Percentiles rank a stretch among this genome's conserved stretches.
Evolutionary conservation across 2,888 invertebrate genomes (phyloP).

Genomic region (Campoplex nolae): DNA sequence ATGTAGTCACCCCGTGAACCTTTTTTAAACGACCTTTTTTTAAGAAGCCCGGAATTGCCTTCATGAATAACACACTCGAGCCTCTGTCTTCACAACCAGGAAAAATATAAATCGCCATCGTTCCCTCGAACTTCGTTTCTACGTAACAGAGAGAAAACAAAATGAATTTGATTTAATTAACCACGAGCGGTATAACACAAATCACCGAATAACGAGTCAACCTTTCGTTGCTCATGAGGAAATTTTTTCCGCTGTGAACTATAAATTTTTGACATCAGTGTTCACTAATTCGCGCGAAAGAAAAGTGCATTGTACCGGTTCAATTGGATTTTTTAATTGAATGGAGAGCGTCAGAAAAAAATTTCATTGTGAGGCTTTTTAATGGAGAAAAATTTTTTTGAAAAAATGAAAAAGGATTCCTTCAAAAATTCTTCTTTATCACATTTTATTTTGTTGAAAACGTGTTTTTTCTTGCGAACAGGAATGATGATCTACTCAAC

Average conservation of each 20-base stretch:
- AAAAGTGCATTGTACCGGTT: not conserved
- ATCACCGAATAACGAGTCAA: constrained; percentile 7
- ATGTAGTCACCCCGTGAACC: constrained; percentile 50
- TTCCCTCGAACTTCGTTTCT: constrained; percentile 16
- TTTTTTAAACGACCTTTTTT: constrained; percentile 51
- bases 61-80: constrained; percentile 12
- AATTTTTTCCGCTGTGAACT: not conserved
- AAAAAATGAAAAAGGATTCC: not conserved
- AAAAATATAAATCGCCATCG: constrained; percentile 5
- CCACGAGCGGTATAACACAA: constrained; percentile 2
- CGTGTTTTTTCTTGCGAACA: not conserved
- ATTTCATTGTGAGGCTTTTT: not conserved
- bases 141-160: not conserved
- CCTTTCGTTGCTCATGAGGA: constrained; percentile 14
- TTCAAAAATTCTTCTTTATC: not conserved
- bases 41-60: constrained; percentile 34
- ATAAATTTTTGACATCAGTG: not conserved
- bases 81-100: not conserved
- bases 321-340: not conserved
- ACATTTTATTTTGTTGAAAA: not conserved
- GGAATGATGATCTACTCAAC: not conserved
- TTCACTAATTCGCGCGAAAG: not conserved
- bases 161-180: constrained; percentile 16
- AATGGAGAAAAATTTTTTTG: not conserved
- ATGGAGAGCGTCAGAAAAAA: not conserved